These are phyloP conservation scores for Calyptomena viridis DNA, from an alignment of 2,113 vertebrate species.

Conservation along the genomic window DNA sequence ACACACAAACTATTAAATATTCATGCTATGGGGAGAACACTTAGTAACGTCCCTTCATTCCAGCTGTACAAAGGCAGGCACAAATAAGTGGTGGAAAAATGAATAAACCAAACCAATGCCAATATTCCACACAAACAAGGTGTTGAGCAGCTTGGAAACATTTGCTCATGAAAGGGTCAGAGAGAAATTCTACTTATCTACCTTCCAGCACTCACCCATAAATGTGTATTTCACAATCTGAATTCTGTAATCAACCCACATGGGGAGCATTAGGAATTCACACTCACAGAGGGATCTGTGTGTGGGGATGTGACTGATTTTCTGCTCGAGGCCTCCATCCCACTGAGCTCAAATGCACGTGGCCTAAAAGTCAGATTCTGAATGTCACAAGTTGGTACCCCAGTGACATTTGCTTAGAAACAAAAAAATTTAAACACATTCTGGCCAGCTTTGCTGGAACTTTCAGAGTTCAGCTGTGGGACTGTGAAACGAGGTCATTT, in stretches of 20 bases:
- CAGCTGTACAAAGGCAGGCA: neutral
- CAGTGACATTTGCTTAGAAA: neutral
- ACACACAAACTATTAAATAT: slow-evolving; percentile 12
- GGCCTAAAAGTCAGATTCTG: neutral
- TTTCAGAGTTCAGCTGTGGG: neutral
- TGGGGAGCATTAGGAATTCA: neutral
- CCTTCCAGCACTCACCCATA: neutral
- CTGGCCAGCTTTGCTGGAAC: neutral
- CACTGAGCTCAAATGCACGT: rapidly evolving
- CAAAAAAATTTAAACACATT: neutral
- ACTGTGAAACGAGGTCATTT: neutral
- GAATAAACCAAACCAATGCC: neutral
- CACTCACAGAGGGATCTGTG: neutral
- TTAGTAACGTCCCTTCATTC: neutral
- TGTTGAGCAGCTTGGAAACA: neutral
- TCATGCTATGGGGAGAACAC: slow-evolving; percentile 9
- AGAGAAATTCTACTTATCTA: neutral
- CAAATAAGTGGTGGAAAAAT: neutral
- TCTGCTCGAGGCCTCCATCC: neutral
- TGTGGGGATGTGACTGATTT: neutral
- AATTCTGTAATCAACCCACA: neutral
- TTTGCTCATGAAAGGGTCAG: neutral
- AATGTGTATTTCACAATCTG: neutral
- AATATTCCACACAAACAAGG: neutral
- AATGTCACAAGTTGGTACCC: neutral